These are phyloP conservation scores for Oenanthe melanoleuca DNA, from an alignment of 2,113 vertebrate species.

Conservation along the genomic window DNA sequence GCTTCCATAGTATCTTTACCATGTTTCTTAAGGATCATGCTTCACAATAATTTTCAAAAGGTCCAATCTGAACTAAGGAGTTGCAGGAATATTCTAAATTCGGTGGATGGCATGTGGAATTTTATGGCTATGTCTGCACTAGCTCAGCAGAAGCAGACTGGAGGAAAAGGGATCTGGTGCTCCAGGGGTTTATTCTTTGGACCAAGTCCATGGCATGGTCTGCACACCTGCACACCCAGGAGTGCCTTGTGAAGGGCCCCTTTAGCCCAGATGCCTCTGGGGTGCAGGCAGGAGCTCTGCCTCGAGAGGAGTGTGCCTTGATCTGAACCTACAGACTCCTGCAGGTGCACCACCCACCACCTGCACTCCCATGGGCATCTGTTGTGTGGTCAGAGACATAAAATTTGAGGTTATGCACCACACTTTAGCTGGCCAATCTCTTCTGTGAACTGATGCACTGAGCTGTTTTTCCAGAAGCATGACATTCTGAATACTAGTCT, in stretches of 20 bases:
- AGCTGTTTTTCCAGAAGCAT: background rate
- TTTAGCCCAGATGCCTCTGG: fast-evolving
- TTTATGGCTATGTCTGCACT: background rate
- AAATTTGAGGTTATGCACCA: background rate
- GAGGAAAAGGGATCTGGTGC: background rate
- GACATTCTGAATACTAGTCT: background rate
- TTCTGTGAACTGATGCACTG: background rate
- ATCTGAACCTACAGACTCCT: background rate
- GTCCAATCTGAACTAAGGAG: background rate
- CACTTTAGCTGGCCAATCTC: background rate
- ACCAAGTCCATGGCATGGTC: background rate
- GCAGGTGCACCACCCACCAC: background rate
- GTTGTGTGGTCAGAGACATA: background rate
- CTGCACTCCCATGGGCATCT: fast-evolving
- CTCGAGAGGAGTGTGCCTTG: background rate
- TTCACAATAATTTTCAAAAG: background rate
- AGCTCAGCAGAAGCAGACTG: background rate
- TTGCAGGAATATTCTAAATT: background rate
- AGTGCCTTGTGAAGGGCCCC: background rate
- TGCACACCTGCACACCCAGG: background rate
- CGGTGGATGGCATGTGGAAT: background rate
- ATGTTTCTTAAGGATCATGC: background rate
- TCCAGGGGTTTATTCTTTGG: background rate
- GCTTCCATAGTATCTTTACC: background rate
- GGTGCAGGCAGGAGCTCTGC: background rate